Conservation (phyloP, 1,140 invertebrate genomes). For the Brachionus asplanchnoidis region DNA sequence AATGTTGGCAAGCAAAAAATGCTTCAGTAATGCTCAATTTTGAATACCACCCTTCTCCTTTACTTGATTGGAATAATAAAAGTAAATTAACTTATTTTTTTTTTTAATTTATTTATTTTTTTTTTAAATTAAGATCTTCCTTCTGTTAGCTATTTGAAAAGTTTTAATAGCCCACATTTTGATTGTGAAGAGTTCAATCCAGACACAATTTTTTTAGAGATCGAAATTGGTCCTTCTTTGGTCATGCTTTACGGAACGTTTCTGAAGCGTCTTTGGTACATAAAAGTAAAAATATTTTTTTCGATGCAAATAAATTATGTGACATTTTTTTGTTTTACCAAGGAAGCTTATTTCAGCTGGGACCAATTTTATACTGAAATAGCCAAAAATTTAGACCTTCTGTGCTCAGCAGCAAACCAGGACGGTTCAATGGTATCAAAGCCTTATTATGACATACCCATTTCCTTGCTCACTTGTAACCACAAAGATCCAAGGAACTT, state of each 20-base stretch:
- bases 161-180: constrained; percentile 31
- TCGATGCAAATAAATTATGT: too few species aligned
- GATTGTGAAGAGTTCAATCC: constrained; percentile 35
- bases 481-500: constrained; percentile 71
- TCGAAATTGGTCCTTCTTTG: constrained; percentile 24
- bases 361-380: constrained; percentile 40
- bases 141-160: background rate
- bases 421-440: background rate
- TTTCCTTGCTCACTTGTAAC: background rate
- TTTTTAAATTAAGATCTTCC: background rate
- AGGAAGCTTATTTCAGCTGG: constrained; percentile 40
- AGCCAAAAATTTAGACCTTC: background rate
- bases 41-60: constrained; percentile 33
- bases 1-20: constrained; percentile 40
- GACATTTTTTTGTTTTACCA: background rate
- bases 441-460: background rate
- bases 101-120: background rate
- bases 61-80: constrained; percentile 40
- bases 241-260: constrained; percentile 34
- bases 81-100: background rate
- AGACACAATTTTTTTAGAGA: constrained; percentile 30
- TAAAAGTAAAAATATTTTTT: constrained; percentile 1
- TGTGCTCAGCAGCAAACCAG: background rate
- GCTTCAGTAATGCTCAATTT: constrained; percentile 25
- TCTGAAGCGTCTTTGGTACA: constrained; percentile 33